Evolutionary conservation across 2,113 vertebrate genomes (phyloP), one percentile per base, ranked within the genome.

Genomic region (Stegostoma tigrinum): DNA sequence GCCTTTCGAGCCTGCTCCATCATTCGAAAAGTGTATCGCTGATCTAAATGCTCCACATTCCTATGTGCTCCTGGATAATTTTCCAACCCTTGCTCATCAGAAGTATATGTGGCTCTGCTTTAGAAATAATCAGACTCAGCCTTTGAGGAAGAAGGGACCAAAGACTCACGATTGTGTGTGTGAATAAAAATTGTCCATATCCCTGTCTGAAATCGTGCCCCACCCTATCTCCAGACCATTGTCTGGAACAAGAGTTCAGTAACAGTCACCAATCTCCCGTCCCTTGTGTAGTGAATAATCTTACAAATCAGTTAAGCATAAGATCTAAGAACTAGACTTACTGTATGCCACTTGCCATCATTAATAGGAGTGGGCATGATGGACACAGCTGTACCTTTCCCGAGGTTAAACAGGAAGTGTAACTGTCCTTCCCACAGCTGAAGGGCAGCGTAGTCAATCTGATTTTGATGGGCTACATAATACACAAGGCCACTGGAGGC

Each of bases 271-370:
- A 75, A 75, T 0, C 55, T 61, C 7, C 10, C 55, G 5, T 61
- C 55, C 10, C 30, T 7, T 34, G 2, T 75, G n/a, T 38, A 23
- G 21, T n/a, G 38, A 66, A 91, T 2, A 19, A 4, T 12, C 30
- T n/a, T 34, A 91, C 64, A 66, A 93, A 17, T 66, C 5, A 66
- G 89, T 30, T 61, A 27, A 3, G 48, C 48, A 55, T 5, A 45
- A 55, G 85, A 87, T 80, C 23, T 24, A 94, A 72, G 23, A 14
- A 14, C 4, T 24, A 45, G 38, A 97, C 98, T 72, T 97, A 99
- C 99, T 42, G 85, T 97, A 97, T 99, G 99, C 99, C 99, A 99
- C 95, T 97, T 97, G 96, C 99, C 99, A 14, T 99, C 98, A 15
- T 95, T 98, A 96, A 99, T 78, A 27, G 96, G 8, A 0, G 97